phyloP scores from a whole-genome alignment of 2,888 invertebrate genomes.

The Andrena dorsata region DNA sequence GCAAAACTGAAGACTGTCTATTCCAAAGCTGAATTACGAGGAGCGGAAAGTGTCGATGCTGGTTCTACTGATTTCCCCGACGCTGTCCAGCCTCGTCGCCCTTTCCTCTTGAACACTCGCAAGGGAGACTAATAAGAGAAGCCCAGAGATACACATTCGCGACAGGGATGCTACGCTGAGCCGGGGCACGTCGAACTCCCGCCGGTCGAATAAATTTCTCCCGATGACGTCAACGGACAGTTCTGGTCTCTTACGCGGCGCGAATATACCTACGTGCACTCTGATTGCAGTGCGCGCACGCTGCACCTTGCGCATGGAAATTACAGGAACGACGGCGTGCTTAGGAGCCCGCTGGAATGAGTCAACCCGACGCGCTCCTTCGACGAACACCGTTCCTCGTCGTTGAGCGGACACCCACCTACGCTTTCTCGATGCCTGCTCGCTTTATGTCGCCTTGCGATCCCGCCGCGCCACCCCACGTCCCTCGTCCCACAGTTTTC shows the following conservation, averaged over 20 bases:
- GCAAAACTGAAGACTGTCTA: not conserved
- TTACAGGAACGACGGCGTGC: constrained; percentile 30
- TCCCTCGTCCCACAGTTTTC: not conserved
- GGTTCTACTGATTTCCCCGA: no score
- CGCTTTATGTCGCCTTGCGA: not conserved
- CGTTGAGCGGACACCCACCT: constrained; percentile 51
- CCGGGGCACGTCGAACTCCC: constrained; percentile 65
- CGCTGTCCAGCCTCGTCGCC: no score
- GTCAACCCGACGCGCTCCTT: constrained; percentile 62
- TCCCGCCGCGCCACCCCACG: not conserved
- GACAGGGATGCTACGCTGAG: constrained; percentile 15
- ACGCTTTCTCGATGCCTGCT: not conserved
- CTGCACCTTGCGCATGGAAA: constrained; percentile 70
- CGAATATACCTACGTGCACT: constrained; percentile 53
- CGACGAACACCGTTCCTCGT: constrained; percentile 37
- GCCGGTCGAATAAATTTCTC: constrained; percentile 69
- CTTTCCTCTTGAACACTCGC: no score
- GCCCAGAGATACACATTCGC: not conserved
- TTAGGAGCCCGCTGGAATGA: constrained; percentile 50
- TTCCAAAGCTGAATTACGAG: not conserved
- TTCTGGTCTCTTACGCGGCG: constrained; percentile 61
- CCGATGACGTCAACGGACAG: constrained; percentile 70
- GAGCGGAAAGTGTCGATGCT: no score
- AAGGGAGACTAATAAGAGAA: not conserved
- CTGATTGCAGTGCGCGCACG: constrained; percentile 61